phyloP scores from a whole-genome alignment of 2,888 invertebrate species.

The Scaptomyza polygonia region DNA sequence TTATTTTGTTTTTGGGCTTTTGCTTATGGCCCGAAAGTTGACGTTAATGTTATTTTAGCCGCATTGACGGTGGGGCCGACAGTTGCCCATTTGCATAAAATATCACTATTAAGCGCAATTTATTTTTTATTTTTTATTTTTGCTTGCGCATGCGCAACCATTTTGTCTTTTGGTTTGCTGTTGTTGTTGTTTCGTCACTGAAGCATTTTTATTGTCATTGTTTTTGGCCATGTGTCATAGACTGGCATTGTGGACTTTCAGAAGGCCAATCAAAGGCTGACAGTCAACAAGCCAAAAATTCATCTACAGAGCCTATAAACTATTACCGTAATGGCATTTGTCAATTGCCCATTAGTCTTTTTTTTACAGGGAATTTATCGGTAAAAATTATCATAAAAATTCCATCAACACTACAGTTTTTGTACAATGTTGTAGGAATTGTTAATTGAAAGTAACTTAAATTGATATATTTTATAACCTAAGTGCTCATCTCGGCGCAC shows the following conservation, averaged over 20 bases:
- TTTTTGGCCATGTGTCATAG: constrained; percentile 21
- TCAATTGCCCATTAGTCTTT: constrained; percentile 26
- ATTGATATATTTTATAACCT: neutral
- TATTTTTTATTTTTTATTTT: constrained; percentile 61
- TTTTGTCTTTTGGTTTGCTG: constrained; percentile 46
- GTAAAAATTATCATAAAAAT: constrained; percentile 1
- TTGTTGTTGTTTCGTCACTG: constrained; percentile 38
- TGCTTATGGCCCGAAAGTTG: constrained; percentile 11
- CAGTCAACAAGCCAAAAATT: constrained; percentile 8
- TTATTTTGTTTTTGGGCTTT: constrained; percentile 49
- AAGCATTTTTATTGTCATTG: constrained; percentile 44
- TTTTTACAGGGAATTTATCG: neutral
- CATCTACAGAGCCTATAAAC: constrained; percentile 29
- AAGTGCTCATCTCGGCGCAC: too few relatives aligned
- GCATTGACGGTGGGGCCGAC: constrained; percentile 40
- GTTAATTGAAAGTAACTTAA: neutral
- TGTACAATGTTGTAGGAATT: neutral
- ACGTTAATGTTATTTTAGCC: constrained; percentile 3
- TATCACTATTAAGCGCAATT: constrained; percentile 71
- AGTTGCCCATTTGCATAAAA: constrained; percentile 70
- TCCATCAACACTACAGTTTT: constrained; percentile 8
- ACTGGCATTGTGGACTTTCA: constrained; percentile 63
- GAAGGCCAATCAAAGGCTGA: constrained; percentile 59
- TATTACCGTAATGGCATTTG: constrained; percentile 5
- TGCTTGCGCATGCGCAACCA: constrained; percentile 73